These are phyloP conservation scores for Ornithoptera alexandrae DNA, from an alignment of 2,888 invertebrate species.

Conservation along the genomic window DNA sequence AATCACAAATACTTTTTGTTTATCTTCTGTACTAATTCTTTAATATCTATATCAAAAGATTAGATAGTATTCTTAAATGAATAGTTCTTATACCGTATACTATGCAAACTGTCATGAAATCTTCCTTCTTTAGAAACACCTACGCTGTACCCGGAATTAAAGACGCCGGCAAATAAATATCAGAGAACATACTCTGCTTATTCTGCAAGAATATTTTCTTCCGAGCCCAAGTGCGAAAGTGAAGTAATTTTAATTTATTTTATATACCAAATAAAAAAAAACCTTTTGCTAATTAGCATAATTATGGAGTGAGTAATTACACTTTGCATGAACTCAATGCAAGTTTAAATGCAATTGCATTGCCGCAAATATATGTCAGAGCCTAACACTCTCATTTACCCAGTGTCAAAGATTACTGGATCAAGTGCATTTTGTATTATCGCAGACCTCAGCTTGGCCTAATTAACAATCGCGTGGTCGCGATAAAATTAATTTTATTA, in stretches of 20 bases:
- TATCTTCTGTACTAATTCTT: too few relatives aligned
- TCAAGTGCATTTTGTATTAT: slow-evolving; percentile 29
- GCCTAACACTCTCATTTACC: slow-evolving; percentile 10
- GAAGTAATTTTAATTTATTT: neutral
- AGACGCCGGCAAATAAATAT: neutral
- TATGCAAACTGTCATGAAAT: neutral
- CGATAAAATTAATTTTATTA: slow-evolving; percentile 8
- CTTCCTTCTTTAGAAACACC: neutral
- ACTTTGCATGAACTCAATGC: neutral
- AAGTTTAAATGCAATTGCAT: slow-evolving; percentile 10
- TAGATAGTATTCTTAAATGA: too few relatives aligned
- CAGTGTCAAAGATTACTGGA: slow-evolving; percentile 31
- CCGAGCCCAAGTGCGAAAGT: neutral
- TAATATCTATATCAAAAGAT: too few relatives aligned
- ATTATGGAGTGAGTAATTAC: neutral
- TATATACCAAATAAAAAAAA: neutral
- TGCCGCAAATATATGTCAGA: slow-evolving; percentile 7
- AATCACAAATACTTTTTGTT: too few relatives aligned
- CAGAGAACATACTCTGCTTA: neutral
- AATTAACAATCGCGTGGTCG: slow-evolving; percentile 4
- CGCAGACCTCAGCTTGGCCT: slow-evolving; percentile 14
- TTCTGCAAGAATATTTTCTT: neutral
- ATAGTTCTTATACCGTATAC: too few relatives aligned
- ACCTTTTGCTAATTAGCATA: neutral
- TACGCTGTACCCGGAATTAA: neutral